Conservation (phyloP, 2,797 vertebrate species). For the Cottoperca gobio region DNA sequence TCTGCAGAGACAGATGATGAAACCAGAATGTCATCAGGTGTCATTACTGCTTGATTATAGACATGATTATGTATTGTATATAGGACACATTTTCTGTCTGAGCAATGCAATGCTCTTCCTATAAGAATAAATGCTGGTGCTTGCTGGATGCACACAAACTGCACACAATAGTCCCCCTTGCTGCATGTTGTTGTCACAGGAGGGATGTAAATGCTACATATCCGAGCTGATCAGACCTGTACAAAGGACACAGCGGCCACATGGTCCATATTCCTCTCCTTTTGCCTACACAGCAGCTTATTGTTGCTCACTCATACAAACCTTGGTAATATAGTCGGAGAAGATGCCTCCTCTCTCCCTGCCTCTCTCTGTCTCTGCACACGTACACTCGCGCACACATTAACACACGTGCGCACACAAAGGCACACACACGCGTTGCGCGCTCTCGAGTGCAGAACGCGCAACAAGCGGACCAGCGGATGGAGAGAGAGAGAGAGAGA, state of each 20-base stretch:
- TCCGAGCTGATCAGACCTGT: conserved; percentile 18
- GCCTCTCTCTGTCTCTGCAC: conserved; percentile 9
- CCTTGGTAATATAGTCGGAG: conserved; percentile 60
- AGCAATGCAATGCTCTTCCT: conserved; percentile 14
- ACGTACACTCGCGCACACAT: conserved; percentile 3
- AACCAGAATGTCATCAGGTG: conserved; percentile 40
- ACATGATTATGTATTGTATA: conserved; percentile 13
- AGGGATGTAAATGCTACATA: not conserved
- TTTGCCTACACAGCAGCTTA: conserved; percentile 69
- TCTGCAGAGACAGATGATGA: conserved; percentile 42
- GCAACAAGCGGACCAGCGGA: conserved; percentile 81
- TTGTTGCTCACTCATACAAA: conserved; percentile 75
- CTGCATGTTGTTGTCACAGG: conserved; percentile 7
- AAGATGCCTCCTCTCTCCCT: not conserved
- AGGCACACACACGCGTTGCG: conserved; percentile 55
- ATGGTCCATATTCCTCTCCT: conserved; percentile 38
- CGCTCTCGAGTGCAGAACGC: conserved; percentile 79
- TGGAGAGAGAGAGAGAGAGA: conserved; percentile 51
- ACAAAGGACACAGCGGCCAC: conserved; percentile 35
- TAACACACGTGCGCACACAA: conserved; percentile 22
- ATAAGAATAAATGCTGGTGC: conserved; percentile 13
- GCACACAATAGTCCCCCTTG: conserved; percentile 26
- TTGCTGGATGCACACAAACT: conserved; percentile 4
- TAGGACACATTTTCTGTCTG: conserved; percentile 1
- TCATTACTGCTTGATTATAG: conserved; percentile 39